Conservation (phyloP, 2,113 vertebrate genomes). For the Leptosomus discolor region DNA sequence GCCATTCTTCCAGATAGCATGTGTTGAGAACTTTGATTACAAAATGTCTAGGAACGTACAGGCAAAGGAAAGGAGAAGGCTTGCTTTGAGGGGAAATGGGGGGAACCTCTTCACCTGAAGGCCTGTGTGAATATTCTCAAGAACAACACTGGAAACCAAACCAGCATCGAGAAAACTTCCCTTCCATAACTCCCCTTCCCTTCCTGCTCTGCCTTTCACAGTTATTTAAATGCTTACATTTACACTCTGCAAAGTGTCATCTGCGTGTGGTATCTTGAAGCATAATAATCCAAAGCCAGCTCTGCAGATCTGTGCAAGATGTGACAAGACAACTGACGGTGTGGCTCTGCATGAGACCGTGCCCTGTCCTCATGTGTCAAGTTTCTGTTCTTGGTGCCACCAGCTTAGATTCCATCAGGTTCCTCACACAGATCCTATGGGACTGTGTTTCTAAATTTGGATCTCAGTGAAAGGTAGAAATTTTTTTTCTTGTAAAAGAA, state of each 20-base stretch:
- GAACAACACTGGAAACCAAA: background rate
- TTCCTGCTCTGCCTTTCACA: background rate
- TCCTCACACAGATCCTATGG: background rate
- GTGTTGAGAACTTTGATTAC: background rate
- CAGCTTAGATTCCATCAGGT: background rate
- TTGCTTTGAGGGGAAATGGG: background rate
- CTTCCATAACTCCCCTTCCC: background rate
- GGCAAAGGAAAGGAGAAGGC: background rate
- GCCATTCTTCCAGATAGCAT: background rate
- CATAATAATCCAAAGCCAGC: background rate
- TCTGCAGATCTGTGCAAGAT: background rate
- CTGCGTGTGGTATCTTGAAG: background rate
- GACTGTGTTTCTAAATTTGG: background rate
- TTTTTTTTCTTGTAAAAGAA: background rate
- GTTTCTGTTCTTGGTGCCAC: background rate
- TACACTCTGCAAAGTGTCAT: background rate
- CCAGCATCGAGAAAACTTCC: background rate
- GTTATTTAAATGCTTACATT: background rate
- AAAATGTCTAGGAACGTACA: background rate
- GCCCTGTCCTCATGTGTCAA: background rate
- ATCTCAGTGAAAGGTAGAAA: background rate
- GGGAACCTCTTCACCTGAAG: background rate
- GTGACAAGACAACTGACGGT: accelerated
- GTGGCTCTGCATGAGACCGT: accelerated
- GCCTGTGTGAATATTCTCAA: background rate